phyloP scores from a whole-genome alignment of 1,140 invertebrate genomes.

The Anthonomus grandis region DNA sequence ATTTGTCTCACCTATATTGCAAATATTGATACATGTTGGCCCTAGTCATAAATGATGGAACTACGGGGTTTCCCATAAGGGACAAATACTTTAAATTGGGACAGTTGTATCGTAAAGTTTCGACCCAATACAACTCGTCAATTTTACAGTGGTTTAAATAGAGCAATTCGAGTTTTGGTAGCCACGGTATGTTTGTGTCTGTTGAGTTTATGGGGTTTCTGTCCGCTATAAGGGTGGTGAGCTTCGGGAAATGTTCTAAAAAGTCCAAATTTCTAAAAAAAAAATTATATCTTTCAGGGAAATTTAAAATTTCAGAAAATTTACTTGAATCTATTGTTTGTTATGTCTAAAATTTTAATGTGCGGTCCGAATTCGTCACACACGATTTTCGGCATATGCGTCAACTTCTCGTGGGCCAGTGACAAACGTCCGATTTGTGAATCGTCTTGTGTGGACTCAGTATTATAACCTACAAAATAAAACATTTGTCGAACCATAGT shows the following conservation, averaged over 20 bases:
- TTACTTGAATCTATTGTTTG: constrained; percentile 58
- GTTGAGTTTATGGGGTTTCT: constrained; percentile 63
- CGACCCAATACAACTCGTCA: constrained; percentile 65
- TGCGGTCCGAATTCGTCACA: constrained; percentile 53
- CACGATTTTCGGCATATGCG: constrained; percentile 57
- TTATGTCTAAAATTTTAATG: constrained; percentile 63
- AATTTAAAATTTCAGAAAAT: not conserved
- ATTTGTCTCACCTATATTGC: constrained; percentile 65
- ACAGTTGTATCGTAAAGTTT: constrained; percentile 61
- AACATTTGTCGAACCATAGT: not conserved
- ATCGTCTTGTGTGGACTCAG: constrained; percentile 47
- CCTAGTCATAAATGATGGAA: constrained; percentile 71
- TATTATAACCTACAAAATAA: not conserved
- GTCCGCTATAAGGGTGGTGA: constrained; percentile 72
- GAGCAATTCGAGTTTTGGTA: constrained; percentile 65
- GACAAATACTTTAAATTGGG: constrained; percentile 66
- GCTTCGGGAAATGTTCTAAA: constrained; percentile 61
- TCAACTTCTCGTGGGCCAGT: constrained; percentile 57
- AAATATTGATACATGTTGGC: constrained; percentile 71
- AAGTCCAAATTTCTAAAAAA: constrained; percentile 64
- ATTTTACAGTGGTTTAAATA: constrained; percentile 79
- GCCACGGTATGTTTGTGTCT: constrained; percentile 61
- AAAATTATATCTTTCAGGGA: not conserved
- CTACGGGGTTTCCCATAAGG: constrained; percentile 75
- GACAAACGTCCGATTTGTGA: constrained; percentile 51